Evolutionary conservation across 2,113 vertebrate species (phyloP), one percentile per base, ranked within the genome.

Genomic region (Macquaria ambigua): DNA sequence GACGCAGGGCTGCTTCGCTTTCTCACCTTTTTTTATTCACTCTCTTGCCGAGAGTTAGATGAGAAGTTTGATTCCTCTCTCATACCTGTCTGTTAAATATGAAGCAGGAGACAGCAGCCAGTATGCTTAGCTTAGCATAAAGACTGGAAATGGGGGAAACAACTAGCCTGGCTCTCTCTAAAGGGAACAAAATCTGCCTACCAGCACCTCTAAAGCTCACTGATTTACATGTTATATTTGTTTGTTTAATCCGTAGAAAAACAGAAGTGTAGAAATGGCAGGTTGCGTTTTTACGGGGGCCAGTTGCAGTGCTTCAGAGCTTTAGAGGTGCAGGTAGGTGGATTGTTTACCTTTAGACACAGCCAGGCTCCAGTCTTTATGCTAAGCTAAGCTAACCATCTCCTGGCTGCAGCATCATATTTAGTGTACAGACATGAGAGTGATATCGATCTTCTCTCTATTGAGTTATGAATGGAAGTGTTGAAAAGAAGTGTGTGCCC

Each of bases 81-180:
- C 31, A 62, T 11, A 28, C 7, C 11, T 50, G 43, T 52, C 56
- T 1, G 6, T 41, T 39, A 9, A 41, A n/a, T 53, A 8, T 14
- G 48, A 21, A 66, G 41, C 46, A 23, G 8, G 48, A 23, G 28
- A 21, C 12, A 58, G 14, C 25, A 53, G 70, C 21, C 1, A 0
- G 20, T 59, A 70, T 37, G 50, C 25, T 68, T 69, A 59, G 10
- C 63, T 46, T 69, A 48, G 64, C 63, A 46, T 64, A n/a, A 16
- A 63, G 28, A 37, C 20, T 28, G 41, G 18, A 31, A 70, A 74
- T 8, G 43, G 1, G 25, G 25, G 43, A 18, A 8, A 9, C 5
- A 28, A 10, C n/a, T 46, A 46, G 18, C n/a, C 5, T 28, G 11
- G 15, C 43, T 48, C 25, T 23, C 9, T 50, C 11, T 16, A 8